Percentiles rank a stretch among this genome's conserved stretches.
phyloP scores from a whole-genome alignment of 2,888 invertebrate genomes.

The Stegophylla sp. region DNA sequence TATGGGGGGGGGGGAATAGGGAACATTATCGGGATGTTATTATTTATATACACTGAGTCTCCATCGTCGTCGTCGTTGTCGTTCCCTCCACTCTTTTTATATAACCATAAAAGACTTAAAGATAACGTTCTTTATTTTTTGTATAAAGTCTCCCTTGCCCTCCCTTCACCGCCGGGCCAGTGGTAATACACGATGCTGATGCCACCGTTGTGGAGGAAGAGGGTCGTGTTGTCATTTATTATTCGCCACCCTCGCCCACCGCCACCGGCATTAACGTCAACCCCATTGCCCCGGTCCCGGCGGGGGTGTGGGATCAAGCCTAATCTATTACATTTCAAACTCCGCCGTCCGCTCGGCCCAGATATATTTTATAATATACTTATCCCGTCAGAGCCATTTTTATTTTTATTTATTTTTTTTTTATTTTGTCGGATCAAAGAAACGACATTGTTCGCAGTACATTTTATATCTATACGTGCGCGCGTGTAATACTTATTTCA shows the following conservation, averaged over 20 bases:
- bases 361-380: conserved; percentile 18
- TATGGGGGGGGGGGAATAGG: conserved; percentile 1
- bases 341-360: neutral
- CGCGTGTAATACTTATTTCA: neutral
- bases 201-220: conserved; percentile 1
- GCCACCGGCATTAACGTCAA: conserved; percentile 54
- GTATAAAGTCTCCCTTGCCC: conserved; percentile 8
- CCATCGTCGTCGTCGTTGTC: conserved; percentile 35
- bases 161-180: neutral
- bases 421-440: neutral
- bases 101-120: conserved; percentile 58
- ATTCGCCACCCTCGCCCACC: conserved; percentile 34
- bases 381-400: conserved; percentile 25
- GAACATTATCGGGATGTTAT: conserved; percentile 58
- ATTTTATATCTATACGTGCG: neutral
- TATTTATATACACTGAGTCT: conserved; percentile 57
- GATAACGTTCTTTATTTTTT: conserved; percentile 59
- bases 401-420: neutral
- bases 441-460: neutral
- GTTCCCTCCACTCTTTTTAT: conserved; percentile 54
- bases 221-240: conserved; percentile 54
- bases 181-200: neutral
- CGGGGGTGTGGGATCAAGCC: conserved; percentile 36
- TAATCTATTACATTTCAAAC: conserved; percentile 58
- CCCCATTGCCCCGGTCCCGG: conserved; percentile 45